Evolutionary conservation across 1,140 invertebrate genomes (phyloP).

Genomic region (Medauroidea extradentata): DNA sequence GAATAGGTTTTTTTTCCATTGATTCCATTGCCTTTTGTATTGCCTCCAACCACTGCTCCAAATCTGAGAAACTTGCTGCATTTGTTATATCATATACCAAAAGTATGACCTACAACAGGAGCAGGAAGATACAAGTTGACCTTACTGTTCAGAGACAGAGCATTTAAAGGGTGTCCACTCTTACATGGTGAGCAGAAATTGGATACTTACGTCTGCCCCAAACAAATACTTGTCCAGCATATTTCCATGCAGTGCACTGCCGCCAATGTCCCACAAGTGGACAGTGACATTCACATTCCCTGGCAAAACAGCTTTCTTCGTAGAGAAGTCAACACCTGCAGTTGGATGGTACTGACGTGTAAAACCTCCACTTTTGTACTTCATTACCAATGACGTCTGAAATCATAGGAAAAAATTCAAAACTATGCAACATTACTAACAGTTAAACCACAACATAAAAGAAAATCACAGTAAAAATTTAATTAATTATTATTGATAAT

Average conservation of each 20-base stretch:
- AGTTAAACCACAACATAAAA: no score
- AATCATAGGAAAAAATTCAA: conserved; percentile 31
- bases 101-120: conserved; percentile 64
- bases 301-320: conserved; percentile 64
- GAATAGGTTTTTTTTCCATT: conserved; percentile 54
- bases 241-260: conserved; percentile 62
- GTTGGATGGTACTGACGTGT: conserved; percentile 69
- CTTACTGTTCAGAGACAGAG: no score
- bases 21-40: conserved; percentile 54
- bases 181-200: neutral
- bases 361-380: conserved; percentile 71
- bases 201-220: conserved; percentile 63
- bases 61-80: conserved; percentile 69
- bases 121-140: no score
- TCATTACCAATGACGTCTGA: conserved; percentile 63
- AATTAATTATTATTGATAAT: no score
- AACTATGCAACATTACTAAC: no score
- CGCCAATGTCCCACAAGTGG: conserved; percentile 81
- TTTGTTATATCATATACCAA: conserved; percentile 87
- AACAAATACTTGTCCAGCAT: conserved; percentile 85
- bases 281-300: conserved; percentile 62
- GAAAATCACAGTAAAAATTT: no score
- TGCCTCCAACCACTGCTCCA: conserved; percentile 66
- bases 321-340: conserved; percentile 75
- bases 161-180: neutral